Conservation (phyloP, 2,113 vertebrate species). For the Mellivora capensis region DNA sequence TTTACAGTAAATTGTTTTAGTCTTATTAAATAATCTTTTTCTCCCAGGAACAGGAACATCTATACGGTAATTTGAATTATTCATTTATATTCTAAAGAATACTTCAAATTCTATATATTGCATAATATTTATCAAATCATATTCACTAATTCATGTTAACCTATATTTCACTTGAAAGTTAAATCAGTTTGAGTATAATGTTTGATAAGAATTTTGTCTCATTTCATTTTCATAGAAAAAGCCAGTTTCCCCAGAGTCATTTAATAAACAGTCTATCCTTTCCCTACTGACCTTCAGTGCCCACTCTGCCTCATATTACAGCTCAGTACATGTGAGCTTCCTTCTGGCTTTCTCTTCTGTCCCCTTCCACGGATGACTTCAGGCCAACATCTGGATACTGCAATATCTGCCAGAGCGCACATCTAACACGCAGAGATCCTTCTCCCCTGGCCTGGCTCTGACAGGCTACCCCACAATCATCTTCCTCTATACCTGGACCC, state of each 20-base stretch:
- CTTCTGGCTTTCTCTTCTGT: neutral
- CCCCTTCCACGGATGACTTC: fast-evolving
- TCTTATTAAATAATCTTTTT: neutral
- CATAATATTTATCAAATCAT: neutral
- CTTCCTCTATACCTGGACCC: neutral
- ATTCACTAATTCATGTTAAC: neutral
- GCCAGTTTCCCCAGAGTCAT: neutral
- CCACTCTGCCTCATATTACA: neutral
- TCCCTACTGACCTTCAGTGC: neutral
- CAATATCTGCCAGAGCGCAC: fast-evolving
- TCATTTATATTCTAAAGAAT: neutral
- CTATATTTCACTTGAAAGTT: neutral
- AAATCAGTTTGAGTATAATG: neutral
- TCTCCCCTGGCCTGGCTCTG: neutral
- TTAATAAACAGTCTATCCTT: neutral
- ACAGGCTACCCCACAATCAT: neutral
- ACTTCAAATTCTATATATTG: neutral
- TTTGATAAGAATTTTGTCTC: neutral
- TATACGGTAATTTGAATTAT: neutral
- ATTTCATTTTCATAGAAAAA: neutral
- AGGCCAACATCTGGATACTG: no score
- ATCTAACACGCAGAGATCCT: neutral
- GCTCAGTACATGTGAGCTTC: neutral
- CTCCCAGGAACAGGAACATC: neutral
- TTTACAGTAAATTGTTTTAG: neutral